Base-by-base conservation (phyloP, 2,113 vertebrate genomes). In the Spea multiplicata region DNA sequence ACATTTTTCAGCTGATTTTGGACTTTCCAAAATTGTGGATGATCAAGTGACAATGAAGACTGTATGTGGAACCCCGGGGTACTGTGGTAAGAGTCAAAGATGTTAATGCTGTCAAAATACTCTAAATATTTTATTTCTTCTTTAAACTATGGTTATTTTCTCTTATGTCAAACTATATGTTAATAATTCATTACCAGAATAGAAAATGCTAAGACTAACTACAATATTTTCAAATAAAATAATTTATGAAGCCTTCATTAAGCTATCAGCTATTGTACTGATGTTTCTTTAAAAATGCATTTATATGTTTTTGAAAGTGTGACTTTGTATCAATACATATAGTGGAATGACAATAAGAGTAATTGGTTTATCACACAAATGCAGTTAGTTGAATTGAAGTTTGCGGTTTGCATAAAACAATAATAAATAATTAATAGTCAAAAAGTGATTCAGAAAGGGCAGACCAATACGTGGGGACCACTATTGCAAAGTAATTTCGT, bases 41-140 rank as follows among this genome's bases (percentile, higher is more conserved):
- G 93, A 95, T 67, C 93, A 94, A 74, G 93, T 95, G 78, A 93
- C 94, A 77, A 95, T 95, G 94, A 95, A 93, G 89, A 95, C 94
- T 44, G 89, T 95, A 12, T 95, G 94, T 82, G 94, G 94, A 82
- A 96, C 94, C 53, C 94, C 94, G 7, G 94, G 94, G 8, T 96
- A 96, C 75, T 95, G 94, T 62, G 94, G 94, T 95, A 91, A 3
- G 93, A 83, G 4, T 59, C 46, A 74, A 44, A 4, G 44, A 59
- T 59, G 55, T 13, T 59, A 30, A 30, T 59, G 55, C 55, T 13
- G 55, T 59, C 10, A 59, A 12, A 59, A 59, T 59, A 9, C 4
- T 59, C 2, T 59, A 12, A 59, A 59, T 59, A 59, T 59, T 59
- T 59, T 59, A 59, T 59, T 59, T 59, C 10, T 59, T 8, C 55